phyloP scores from a whole-genome alignment of 2,797 vertebrate species.

The Sitta carolinensis region DNA sequence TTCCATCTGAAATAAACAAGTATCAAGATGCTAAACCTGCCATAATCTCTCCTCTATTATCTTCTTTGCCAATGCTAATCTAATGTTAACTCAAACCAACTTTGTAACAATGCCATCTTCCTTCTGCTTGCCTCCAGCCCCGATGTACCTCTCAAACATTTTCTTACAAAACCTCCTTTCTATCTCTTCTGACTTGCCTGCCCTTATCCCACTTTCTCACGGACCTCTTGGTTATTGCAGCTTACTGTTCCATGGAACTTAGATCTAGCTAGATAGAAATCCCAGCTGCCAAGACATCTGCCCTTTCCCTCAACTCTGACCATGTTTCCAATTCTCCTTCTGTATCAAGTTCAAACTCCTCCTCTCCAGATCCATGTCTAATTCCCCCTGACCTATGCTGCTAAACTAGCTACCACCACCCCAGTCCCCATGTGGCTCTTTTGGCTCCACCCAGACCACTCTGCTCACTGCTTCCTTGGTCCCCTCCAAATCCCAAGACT shows the following conservation, averaged over 20 bases:
- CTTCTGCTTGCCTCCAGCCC: neutral
- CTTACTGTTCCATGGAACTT: neutral
- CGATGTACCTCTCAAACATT: neutral
- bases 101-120: neutral
- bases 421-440: neutral
- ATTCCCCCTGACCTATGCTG: neutral
- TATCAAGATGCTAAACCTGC: neutral
- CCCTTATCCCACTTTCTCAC: neutral
- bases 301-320: constrained; percentile 18
- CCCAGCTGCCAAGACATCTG: neutral
- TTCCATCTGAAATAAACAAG: neutral
- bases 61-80: neutral
- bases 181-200: neutral
- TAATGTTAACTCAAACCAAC: neutral
- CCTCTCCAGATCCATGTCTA: neutral
- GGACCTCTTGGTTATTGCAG: neutral
- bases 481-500: neutral
- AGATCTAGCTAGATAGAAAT: neutral
- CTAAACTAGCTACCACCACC: neutral
- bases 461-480: neutral
- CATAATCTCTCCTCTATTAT: neutral
- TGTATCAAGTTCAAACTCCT: constrained; percentile 18
- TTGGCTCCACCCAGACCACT: neutral
- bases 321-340: neutral
- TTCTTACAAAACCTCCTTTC: neutral